A percentile compares a stretch with the other conserved stretches of the same genome.
Conservation (phyloP, 2,797 vertebrate genomes). For the Cheirogaleus major region DNA sequence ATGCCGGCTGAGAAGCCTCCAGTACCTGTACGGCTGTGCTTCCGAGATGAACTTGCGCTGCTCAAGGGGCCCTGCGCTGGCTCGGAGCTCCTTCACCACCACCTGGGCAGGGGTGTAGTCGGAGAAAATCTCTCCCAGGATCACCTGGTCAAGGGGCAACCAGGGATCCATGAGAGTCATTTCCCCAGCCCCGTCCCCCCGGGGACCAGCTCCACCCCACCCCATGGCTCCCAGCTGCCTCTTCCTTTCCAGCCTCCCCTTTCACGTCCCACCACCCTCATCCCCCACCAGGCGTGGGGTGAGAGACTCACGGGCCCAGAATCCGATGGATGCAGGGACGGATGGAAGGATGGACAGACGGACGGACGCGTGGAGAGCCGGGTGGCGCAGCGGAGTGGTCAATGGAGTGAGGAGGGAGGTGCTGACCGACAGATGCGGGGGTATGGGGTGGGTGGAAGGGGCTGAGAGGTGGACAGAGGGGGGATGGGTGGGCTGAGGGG, state of each 20-base stretch:
- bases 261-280: background rate
- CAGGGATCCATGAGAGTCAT: background rate
- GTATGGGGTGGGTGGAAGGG: background rate
- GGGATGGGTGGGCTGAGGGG: background rate
- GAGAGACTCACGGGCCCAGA: slow-evolving; percentile 78
- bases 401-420: slow-evolving; percentile 77
- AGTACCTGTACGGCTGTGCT: slow-evolving; percentile 94
- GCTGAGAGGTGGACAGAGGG: slow-evolving; percentile 44
- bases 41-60: slow-evolving; percentile 95
- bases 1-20: rapidly evolving
- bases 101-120: slow-evolving; percentile 94
- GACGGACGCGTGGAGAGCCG: slow-evolving; percentile 67
- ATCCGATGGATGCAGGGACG: slow-evolving; percentile 70
- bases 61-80: slow-evolving; percentile 93
- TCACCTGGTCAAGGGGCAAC: slow-evolving; percentile 87
- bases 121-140: slow-evolving; percentile 94
- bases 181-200: background rate
- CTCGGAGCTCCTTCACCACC: slow-evolving; percentile 94
- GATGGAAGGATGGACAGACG: slow-evolving; percentile 73
- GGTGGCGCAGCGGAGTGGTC: slow-evolving; percentile 73
- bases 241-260: background rate
- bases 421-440: slow-evolving; percentile 71
- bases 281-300: background rate
- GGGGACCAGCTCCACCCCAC: background rate
- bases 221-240: background rate